These are phyloP conservation scores for Bombycilla garrulus DNA, from an alignment of 2,113 vertebrate species.

Conservation along the genomic window DNA sequence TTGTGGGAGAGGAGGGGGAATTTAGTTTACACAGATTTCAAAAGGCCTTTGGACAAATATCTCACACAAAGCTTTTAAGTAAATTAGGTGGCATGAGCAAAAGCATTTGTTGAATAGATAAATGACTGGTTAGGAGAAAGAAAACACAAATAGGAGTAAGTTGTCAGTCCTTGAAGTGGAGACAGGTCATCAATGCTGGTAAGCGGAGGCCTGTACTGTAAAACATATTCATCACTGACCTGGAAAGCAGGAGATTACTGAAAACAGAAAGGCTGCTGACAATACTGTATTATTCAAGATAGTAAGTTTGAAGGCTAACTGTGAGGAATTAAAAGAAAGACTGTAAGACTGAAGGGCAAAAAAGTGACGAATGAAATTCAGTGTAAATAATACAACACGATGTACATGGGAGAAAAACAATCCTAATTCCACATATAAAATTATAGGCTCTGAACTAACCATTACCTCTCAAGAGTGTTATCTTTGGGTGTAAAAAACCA, in stretches of 20 bases:
- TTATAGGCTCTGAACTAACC: neutral
- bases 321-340: neutral
- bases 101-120: neutral
- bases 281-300: neutral
- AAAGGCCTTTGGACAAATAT: neutral
- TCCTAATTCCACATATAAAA: slow-evolving; percentile 9
- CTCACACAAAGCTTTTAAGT: slow-evolving; percentile 20
- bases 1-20: neutral
- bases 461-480: neutral
- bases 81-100: slow-evolving; percentile 3
- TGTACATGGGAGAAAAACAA: neutral
- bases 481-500: neutral
- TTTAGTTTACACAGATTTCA: neutral
- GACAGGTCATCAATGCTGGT: neutral
- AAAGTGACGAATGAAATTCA: neutral
- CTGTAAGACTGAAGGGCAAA: neutral
- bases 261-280: neutral
- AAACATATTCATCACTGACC: neutral
- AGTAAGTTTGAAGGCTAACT: neutral
- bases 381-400: neutral
- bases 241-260: neutral
- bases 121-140: neutral
- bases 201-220: neutral
- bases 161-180: neutral
- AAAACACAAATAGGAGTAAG: neutral